Evolutionary conservation across 2,113 vertebrate species (phyloP).

Genomic region (Siphamia tubifer): DNA sequence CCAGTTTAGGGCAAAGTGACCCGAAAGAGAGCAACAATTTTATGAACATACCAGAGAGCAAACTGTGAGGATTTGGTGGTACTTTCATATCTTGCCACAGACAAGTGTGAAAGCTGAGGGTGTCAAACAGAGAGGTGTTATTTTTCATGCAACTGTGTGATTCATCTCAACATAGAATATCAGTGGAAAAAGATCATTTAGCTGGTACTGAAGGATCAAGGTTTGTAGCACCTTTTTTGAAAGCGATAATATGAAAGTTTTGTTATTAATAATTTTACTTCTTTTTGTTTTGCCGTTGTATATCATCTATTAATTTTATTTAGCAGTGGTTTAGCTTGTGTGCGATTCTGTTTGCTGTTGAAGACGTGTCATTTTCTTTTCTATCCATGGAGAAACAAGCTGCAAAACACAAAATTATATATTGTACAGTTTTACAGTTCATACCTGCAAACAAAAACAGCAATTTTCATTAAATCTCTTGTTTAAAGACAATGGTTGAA

Average conservation of each 20-base stretch:
- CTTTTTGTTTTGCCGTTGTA: not conserved
- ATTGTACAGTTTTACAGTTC: too few relatives aligned
- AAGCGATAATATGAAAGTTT: slow-evolving; percentile 19
- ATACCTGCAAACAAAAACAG: too few relatives aligned
- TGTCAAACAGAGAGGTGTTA: slow-evolving; percentile 62
- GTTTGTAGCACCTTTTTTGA: slow-evolving; percentile 48
- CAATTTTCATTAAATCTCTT: too few relatives aligned
- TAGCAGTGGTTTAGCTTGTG: not conserved
- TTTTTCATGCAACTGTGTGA: slow-evolving; percentile 46
- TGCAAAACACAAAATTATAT: too few relatives aligned
- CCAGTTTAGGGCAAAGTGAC: not conserved
- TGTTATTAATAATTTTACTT: slow-evolving; percentile 7
- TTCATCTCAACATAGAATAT: slow-evolving; percentile 45
- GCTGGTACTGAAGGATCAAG: slow-evolving; percentile 29
- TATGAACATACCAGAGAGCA: not conserved
- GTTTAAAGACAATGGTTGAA: too few relatives aligned
- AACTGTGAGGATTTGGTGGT: slow-evolving; percentile 39
- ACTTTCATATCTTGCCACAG: slow-evolving; percentile 30
- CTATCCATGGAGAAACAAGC: not conserved
- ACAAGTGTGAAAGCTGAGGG: slow-evolving; percentile 69
- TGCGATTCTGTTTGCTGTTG: not conserved
- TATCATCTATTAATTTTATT: not conserved
- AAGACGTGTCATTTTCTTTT: not conserved
- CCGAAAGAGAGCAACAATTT: slow-evolving; percentile 29
- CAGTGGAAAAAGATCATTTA: slow-evolving; percentile 16